Evolutionary conservation across 2,797 vertebrate species (phyloP).

Genomic region (Phrynocephalus guinanensis): DNA sequence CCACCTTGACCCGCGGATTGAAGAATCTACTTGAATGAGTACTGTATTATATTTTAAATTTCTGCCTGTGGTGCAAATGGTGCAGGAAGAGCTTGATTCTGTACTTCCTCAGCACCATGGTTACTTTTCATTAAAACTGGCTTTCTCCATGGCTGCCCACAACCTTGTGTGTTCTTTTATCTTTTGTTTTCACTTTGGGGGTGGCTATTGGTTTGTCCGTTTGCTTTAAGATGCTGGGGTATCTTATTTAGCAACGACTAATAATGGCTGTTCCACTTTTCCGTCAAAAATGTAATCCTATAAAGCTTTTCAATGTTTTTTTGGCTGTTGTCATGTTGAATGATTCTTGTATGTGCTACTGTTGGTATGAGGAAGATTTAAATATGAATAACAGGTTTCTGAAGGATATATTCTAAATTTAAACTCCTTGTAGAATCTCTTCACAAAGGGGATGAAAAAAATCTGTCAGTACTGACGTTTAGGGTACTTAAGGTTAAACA

Average conservation of each 20-base stretch:
- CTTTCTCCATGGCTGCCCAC: too few relatives aligned
- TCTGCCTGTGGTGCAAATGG: too few relatives aligned
- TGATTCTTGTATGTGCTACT: constrained; percentile 5
- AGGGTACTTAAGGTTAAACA: constrained; percentile 40
- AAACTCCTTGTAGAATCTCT: constrained; percentile 35
- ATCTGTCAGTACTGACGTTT: constrained; percentile 28
- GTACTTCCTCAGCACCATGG: neutral
- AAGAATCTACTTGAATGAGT: too few relatives aligned
- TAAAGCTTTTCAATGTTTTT: neutral
- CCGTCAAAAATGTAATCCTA: neutral
- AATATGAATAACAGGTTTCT: constrained; percentile 50
- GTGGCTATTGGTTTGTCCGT: too few relatives aligned
- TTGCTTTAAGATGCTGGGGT: neutral
- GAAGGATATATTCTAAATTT: constrained; percentile 34
- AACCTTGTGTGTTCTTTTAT: too few relatives aligned
- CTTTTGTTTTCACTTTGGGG: too few relatives aligned
- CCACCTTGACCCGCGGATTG: too few relatives aligned
- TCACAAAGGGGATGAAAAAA: constrained; percentile 31
- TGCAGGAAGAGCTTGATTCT: neutral
- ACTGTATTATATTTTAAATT: too few relatives aligned
- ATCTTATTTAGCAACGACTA: neutral
- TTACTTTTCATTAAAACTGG: neutral
- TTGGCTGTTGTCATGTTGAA: constrained; percentile 35
- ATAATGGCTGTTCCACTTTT: neutral
- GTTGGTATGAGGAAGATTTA: constrained; percentile 47